Evolutionary conservation across 2,113 vertebrate species (phyloP), one percentile per base, ranked within the genome.

Genomic region (Eulemur macaco): DNA sequence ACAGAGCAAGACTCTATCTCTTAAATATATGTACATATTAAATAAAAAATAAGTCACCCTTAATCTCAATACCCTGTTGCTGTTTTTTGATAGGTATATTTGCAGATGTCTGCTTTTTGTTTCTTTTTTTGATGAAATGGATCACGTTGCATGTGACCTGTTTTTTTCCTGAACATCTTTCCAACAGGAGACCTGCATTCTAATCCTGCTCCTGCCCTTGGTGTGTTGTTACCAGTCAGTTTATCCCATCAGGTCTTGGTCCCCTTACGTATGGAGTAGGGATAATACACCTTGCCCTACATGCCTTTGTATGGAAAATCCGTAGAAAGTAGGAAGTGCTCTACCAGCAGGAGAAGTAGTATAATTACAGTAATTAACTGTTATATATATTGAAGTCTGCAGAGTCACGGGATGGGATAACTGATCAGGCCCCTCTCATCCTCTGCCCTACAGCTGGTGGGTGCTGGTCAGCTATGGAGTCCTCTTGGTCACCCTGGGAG

Each of bases 401-500:
- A 60, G 68, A 47, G n/a, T 54, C 63, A 10, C 0, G 1, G 25
- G 11, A 11, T 14, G 29, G n/a, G 58, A 37, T 80, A 73, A 93
- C 78, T 96, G 11, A 89, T 73, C 76, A 66, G 47, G 17, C 10
- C 18, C 9, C 66, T 96, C 58, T 97, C 56, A 14, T 97, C 66
- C 64, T 98, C 56, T 81, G 25, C 94, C 60, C 78, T 29, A 17
- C 98, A 99, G 99, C 98, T 99, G 99, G 99, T 99, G 99, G 96
- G 99, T 92, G 1, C 96, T 99, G 98, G 99, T 99, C 91, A 83
- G 97, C 95, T 99, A 99, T 0, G 99, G 99, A 27, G 98, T 99
- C 64, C 97, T 99, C 97, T 99, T 99, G 99, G 99, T 99, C 88
- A 99, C 99, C 7, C 96, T 99, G 0, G 99, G 99, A 97, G 98